Base-by-base conservation (phyloP, 2,113 vertebrate species). In the Sceloporus tristichus region DNA sequence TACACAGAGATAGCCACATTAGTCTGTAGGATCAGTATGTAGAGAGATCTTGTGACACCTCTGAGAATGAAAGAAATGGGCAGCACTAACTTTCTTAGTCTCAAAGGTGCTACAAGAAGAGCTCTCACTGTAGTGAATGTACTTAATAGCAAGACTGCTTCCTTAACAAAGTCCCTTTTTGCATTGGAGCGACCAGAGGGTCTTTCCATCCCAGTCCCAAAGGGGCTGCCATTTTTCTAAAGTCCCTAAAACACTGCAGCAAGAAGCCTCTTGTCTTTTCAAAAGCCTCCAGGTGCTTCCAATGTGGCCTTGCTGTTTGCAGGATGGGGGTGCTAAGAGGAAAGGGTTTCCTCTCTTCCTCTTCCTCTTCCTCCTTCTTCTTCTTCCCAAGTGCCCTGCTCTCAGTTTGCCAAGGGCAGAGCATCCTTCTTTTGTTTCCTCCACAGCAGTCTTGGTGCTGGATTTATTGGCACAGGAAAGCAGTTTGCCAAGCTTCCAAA, bases 321-420 rank as follows among this genome's bases (percentile, higher is more conserved):
- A 29, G 65, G 86, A 34, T 38, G 62, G 9, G 85, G 85, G 75
- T 79, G 76, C 76, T 42, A 25, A 80, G 21, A 34, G 48, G 21
- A 34, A 59, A 27, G 23, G 40, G 9, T 81, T 85, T 0, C 71
- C 84, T 25, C 83, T 86, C 13, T 5, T 0, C 1, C 11, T 38
- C 90, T 0, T 0, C 48, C 48, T 16, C 54, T 85, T 0, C 71
- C 84, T 23, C 83, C 85, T 9, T 3, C 0, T 1, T 7, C 34
- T 87, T 0, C 0, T 11, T 74, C 71, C 53, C 84, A 9, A 70
- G 38, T 0, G 21, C n/a, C 91, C 92, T 2, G 59, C 91, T 86
- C 90, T 5, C 90, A 13, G 89, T 90, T 78, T 80, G 68, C 86
- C 91, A 70, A n/a, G 82, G 90, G 89, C 84, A 16, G 66, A 86